These are phyloP conservation scores for Aphrophora alni DNA, from an alignment of 2,888 invertebrate species.

Conservation along the genomic window DNA sequence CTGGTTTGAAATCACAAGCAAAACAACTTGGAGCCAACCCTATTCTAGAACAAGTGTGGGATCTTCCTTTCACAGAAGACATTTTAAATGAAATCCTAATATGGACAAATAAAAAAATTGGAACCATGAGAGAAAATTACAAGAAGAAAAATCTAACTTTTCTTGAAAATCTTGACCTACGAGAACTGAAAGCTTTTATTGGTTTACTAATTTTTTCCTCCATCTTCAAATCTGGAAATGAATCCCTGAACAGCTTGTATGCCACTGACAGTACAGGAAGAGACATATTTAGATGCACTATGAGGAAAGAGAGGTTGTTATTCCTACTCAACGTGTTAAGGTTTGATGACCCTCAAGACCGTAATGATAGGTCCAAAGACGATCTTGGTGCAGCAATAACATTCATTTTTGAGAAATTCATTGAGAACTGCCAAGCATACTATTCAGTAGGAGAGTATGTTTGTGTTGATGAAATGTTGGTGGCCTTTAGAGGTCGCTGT, in stretches of 20 bases:
- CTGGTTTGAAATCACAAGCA: not conserved
- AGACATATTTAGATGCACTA: conserved; percentile 27
- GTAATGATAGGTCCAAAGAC: not conserved
- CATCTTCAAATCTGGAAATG: conserved; percentile 25
- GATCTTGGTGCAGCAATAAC: not conserved
- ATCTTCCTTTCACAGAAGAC: not conserved
- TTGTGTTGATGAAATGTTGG: conserved; percentile 25
- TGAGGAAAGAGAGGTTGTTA: conserved; percentile 19
- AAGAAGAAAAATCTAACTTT: not conserved
- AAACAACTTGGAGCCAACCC: conserved; percentile 2
- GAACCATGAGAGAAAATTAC: not conserved
- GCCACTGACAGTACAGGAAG: conserved; percentile 27
- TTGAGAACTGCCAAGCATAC: conserved; percentile 4
- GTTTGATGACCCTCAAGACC: conserved; percentile 12
- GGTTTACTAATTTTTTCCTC: conserved; percentile 16
- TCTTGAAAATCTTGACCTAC: not conserved
- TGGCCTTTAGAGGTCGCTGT: conserved; percentile 19
- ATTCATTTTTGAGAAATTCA: not conserved
- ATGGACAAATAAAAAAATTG: conserved; percentile 9
- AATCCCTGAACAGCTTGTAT: not conserved
- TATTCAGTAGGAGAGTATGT: not conserved
- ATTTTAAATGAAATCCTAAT: conserved; percentile 7
- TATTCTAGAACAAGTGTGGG: not conserved
- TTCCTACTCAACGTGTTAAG: conserved; percentile 14
- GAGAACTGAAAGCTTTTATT: conserved; percentile 25